A percentile compares a stretch with the other conserved stretches of the same genome.
Conservation (phyloP, 2,113 vertebrate species). For the Alces alces region DNA sequence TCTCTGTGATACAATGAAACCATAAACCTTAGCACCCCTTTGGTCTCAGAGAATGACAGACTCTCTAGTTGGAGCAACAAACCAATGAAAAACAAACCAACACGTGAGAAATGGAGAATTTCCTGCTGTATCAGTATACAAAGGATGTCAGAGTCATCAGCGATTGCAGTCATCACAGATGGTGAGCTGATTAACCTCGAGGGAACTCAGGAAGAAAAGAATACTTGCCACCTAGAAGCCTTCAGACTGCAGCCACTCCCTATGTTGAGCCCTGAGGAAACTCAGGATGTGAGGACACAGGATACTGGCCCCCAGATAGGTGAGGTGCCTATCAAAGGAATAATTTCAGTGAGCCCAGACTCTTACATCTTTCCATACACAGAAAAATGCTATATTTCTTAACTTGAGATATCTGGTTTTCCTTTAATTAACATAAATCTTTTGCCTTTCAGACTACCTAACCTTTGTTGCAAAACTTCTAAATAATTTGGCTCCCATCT, state of each 20-base stretch:
- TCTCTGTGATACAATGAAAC: background rate
- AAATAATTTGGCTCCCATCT: background rate
- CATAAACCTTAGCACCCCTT: background rate
- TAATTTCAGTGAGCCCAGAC: background rate
- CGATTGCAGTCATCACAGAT: background rate
- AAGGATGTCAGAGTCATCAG: background rate
- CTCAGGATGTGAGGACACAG: background rate
- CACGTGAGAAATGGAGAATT: background rate
- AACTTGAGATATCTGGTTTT: background rate
- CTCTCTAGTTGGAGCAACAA: background rate
- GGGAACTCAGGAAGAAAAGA: no score
- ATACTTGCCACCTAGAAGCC: no score
- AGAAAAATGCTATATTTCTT: background rate
- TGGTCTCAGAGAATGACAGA: background rate
- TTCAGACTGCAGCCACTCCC: no score
- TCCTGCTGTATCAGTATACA: background rate
- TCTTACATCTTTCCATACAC: background rate
- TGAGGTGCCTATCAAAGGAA: background rate
- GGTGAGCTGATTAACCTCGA: no score
- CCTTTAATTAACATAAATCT: background rate
- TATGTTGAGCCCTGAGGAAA: background rate
- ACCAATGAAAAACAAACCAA: background rate
- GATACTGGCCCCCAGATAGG: background rate
- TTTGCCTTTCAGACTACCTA: background rate
- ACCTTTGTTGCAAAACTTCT: background rate